Conservation (phyloP, 2,888 invertebrate species). For the Pandemis cinnamomeana region DNA sequence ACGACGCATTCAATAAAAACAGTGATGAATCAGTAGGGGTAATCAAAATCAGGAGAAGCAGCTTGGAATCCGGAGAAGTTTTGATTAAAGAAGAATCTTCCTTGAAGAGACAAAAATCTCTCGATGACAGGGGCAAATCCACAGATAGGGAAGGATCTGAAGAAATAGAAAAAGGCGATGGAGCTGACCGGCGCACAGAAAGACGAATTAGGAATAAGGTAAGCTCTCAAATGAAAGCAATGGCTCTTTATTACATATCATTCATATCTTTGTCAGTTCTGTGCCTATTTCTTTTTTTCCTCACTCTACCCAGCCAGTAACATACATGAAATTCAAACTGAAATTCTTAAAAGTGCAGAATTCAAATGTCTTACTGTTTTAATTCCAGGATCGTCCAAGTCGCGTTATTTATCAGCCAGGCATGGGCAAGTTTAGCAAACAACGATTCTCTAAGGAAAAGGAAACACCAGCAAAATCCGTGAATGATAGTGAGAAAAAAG, state of each 20-base stretch:
- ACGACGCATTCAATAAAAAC: constrained; percentile 51
- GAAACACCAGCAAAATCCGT: constrained; percentile 65
- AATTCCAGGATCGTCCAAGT: constrained; percentile 91
- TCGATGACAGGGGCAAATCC: constrained; percentile 83
- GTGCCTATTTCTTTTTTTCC: too few species aligned
- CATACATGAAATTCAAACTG: not conserved
- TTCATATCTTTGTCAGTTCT: too few species aligned
- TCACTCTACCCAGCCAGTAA: too few species aligned
- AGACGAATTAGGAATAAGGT: constrained; percentile 88
- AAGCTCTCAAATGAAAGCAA: constrained; percentile 41
- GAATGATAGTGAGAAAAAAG: constrained; percentile 80
- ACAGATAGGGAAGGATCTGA: constrained; percentile 83
- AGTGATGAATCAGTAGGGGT: constrained; percentile 49
- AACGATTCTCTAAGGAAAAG: constrained; percentile 83
- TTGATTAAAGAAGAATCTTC: constrained; percentile 65
- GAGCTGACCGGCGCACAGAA: constrained; percentile 84
- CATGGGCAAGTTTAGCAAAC: constrained; percentile 91
- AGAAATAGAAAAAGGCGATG: constrained; percentile 79
- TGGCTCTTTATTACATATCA: not conserved
- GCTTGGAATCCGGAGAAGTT: constrained; percentile 70
- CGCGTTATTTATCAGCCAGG: constrained; percentile 96
- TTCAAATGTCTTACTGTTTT: constrained; percentile 13
- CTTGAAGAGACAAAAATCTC: constrained; percentile 82
- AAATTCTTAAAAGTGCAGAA: not conserved
- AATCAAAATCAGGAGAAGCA: constrained; percentile 68